Evolutionary conservation across 2,888 invertebrate genomes (phyloP).

Genomic region (Pomacea canaliculata): DNA sequence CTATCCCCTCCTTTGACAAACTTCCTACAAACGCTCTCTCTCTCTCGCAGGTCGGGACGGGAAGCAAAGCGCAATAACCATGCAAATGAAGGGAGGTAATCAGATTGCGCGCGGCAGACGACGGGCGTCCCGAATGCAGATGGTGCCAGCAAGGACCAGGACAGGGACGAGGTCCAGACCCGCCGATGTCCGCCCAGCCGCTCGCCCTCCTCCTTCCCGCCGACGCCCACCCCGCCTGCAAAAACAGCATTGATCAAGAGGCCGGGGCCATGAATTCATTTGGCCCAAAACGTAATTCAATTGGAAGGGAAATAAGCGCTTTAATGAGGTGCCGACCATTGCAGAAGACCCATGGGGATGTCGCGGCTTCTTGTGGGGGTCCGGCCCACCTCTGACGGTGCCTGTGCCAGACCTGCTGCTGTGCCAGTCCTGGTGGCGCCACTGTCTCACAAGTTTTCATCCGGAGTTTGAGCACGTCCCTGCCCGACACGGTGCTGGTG

Average conservation of each 20-base stretch:
- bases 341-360: neutral
- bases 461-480: conserved; percentile 1
- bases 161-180: no score
- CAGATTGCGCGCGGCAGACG: conserved; percentile 19
- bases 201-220: neutral
- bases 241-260: conserved; percentile 13
- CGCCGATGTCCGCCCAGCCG: neutral
- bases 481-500: neutral
- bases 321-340: conserved; percentile 20
- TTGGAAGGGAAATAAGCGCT: conserved; percentile 19
- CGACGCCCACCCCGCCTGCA: neutral
- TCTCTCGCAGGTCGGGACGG: neutral
- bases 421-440: no score
- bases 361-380: no score
- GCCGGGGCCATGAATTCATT: conserved; percentile 16
- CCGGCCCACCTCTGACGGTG: neutral
- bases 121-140: conserved; percentile 27
- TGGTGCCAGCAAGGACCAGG: conserved; percentile 9
- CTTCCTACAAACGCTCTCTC: no score
- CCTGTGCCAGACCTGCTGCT: neutral
- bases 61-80: conserved; percentile 21
- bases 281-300: conserved; percentile 19
- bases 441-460: neutral
- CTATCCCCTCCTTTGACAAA: no score
- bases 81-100: conserved; percentile 30